Base-by-base conservation (phyloP, 2,113 vertebrate species). In the Lophochroa leadbeateri region DNA sequence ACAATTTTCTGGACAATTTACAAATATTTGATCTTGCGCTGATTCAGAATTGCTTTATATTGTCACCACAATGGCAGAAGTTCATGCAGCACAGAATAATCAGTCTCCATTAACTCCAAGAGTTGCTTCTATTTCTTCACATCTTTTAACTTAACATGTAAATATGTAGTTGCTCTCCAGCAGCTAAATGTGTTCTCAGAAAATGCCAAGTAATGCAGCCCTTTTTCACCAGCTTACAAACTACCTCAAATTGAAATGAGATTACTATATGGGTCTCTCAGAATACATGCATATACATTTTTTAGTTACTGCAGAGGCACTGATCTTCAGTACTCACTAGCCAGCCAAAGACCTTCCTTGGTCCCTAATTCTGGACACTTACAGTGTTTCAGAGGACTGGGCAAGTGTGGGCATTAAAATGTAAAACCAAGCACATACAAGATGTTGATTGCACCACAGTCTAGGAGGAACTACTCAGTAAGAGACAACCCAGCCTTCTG, bases 351-450 rank as follows among this genome's bases (percentile, higher is more conserved):
- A 11, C 31, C 10, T n/a, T 65, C 60, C 37, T 39, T 31, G n/a
- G 24, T 63, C 60, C 31, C 39, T 57, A 74, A 9, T 47, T 90
- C 20, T 61, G 24, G 16, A 64, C 44, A 58, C 17, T 67, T 33
- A 7, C 0, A 20, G 11, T 29, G 72, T 35, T 77, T 81, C 64
- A 50, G 27, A 37, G 28, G n/a, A 43, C 18, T 50, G 52, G 4
- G 24, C 52, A n/a, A 65, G 37, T 5, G 7, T 23, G 19, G 37
- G n/a, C 41, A 82, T 49, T 81, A 75, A 81, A 87, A 74, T 17
- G 7, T 18, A 87, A 52, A 77, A 58, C 7, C 12, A 64, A 86
- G 71, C 1, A 0, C 25, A 82, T 27, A 21, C 0, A 0, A 61
- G 21, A 60, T 11, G 8, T 0, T 11, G 17, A 31, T 3, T 76